Base-by-base conservation (phyloP, 2,888 invertebrate species). In the Xestoiulus laeticollis region DNA sequence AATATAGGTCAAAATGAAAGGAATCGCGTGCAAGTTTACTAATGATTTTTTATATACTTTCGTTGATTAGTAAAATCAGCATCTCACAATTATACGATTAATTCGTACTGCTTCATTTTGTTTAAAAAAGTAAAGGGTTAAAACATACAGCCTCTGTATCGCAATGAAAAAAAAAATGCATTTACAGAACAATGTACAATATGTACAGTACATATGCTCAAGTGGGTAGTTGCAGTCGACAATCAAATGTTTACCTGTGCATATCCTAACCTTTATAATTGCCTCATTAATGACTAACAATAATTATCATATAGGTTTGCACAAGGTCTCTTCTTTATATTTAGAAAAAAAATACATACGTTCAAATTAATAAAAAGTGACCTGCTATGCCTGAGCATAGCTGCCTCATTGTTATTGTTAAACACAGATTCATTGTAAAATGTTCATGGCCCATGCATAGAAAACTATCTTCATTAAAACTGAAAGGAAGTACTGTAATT, bases 381-480 rank as follows among this genome's bases (percentile, higher is more conserved):
- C 68, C 68, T 68, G 68, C 68, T 68, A 68, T 68, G 68, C 68
- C 68, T 68, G 68, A 68, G 68, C 68, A 38, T 38, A 38, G 38
- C 22, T 68, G 68, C 22, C 68, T 68, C 26, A 68, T 68, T 68
- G 68, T 26, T 68, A 68, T 68, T 68, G 68, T 26, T 68, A 68
- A 68, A 68, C 26, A 10, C 22, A 6, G 6, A 26, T 68, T 22
- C 68, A 68, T 68, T 68, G 68, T 68, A 68, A 68, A 68, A 68
- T 68, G 26, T 26, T 26, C 68, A 68, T 68, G 68, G 68, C 22
- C 68, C 26, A n/a, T 26, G 68, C 68, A 26, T 68, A 68, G 48
- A n/a, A 53, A 53, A n/a, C 59, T 59, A 19, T 6, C 16, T n/a
- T 59, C 59, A 59, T 59, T 59, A 59, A 59, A 59, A 68, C 68